phyloP scores from a whole-genome alignment of 2,113 vertebrate genomes.

The Perca fluviatilis region DNA sequence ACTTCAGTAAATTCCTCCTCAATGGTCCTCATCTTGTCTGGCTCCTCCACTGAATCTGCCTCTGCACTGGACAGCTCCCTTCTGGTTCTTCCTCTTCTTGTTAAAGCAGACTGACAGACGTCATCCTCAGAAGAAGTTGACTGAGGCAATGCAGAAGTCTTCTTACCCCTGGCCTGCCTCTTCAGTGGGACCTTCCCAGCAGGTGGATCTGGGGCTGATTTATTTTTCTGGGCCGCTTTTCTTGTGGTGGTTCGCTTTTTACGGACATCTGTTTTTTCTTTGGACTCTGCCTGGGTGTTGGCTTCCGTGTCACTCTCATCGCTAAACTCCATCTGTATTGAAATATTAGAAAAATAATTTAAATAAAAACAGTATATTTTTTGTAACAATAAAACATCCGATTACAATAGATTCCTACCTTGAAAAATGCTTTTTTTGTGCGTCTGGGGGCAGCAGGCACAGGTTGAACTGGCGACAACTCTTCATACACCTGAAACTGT shows the following conservation, averaged over 20 bases:
- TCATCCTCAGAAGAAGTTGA: constrained; percentile 69
- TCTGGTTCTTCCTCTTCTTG: constrained; percentile 57
- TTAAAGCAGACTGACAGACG: constrained; percentile 31
- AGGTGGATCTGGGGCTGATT: constrained; percentile 37
- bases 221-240: constrained; percentile 41
- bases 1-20: constrained; percentile 66
- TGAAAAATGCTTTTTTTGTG: constrained; percentile 85
- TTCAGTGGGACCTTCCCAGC: constrained; percentile 40
- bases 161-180: constrained; percentile 60
- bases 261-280: constrained; percentile 23
- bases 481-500: constrained; percentile 89
- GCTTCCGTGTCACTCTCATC: constrained; percentile 91
- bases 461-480: constrained; percentile 69
- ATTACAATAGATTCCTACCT: constrained; percentile 73
- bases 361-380: background rate
- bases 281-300: constrained; percentile 25
- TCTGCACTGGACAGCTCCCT: constrained; percentile 14
- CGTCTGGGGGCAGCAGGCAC: constrained; percentile 88
- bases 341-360: background rate
- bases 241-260: constrained; percentile 53
- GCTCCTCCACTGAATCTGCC: constrained; percentile 62
- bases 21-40: constrained; percentile 86
- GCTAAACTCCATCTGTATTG: constrained; percentile 88
- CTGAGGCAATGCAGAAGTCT: constrained; percentile 33
- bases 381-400: background rate